Evolutionary conservation across 2,888 invertebrate genomes (phyloP), one percentile per base, ranked within the genome.

Genomic region (Ectobius pallidus): DNA sequence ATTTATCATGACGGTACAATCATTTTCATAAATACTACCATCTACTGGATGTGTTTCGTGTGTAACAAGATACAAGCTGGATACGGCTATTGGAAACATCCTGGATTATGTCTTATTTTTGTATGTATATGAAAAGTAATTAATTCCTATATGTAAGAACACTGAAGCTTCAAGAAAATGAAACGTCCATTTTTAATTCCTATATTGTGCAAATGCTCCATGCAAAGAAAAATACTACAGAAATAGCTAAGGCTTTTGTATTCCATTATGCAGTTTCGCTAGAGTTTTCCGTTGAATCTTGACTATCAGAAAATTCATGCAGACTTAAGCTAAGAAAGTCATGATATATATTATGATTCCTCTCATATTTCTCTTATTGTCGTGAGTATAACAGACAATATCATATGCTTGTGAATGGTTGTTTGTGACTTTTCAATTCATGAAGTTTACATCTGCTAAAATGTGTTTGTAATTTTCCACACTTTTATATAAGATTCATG

Each of bases 81-180:
- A 65, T 65, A 46, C 65, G 20, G 18, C 42, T 25, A 34, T 46
- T 25, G 27, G 44, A 46, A 65, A 46, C 65, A 65, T 65, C 65
- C 65, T 65, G 65, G 46, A 65, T 65, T 65, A 65, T 65, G 65
- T 65, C 65, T 65, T 65, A 65, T 65, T 65, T 65, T 65, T 65
- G 30, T 65, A 63, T 39, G 20, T 62, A 39, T 39, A 20, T 62
- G 39, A 34, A 42, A 32, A 32, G 25, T 32, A 61, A n/a, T 32
- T 16, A 32, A n/a, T 32, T 65, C 14, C 14, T 30, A 16, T 30
- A 25, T 65, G 44, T 63, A 42, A 44, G 30, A 44, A n/a, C 46
- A 27, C 65, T 27, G 32, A 22, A 65, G n/a, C 44, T 65, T 46
- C 55, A 65, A 46, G n/a, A 65, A n/a, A 65, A 65, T 65, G 30